A percentile compares a stretch with the other conserved stretches of the same genome.
Evolutionary conservation across 2,113 vertebrate species (phyloP).

Genomic region (Triplophysa tibetana): DNA sequence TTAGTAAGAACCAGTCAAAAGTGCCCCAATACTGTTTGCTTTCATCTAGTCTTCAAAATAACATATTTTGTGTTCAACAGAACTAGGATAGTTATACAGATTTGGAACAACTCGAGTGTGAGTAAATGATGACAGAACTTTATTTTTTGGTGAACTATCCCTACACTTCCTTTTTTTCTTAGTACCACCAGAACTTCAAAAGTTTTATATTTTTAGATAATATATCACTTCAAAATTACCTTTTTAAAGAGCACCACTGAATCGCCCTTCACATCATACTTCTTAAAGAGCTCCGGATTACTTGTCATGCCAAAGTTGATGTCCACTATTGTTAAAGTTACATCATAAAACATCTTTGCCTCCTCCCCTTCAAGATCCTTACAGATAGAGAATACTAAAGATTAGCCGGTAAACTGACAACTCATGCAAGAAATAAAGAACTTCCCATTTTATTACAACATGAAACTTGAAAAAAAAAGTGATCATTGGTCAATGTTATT

Average conservation of each 20-base stretch:
- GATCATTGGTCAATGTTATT: too few species aligned
- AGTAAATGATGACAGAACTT: too few species aligned
- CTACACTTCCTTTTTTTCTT: background rate
- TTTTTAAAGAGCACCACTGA: slow-evolving; percentile 87
- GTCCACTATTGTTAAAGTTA: slow-evolving; percentile 69
- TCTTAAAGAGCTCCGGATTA: slow-evolving; percentile 75
- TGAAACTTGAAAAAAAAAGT: too few species aligned
- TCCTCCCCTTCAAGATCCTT: slow-evolving; percentile 76
- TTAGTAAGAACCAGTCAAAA: too few species aligned
- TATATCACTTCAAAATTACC: slow-evolving; percentile 63
- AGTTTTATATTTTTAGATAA: background rate
- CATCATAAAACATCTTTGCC: slow-evolving; percentile 68
- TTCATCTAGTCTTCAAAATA: too few species aligned
- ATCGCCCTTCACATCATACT: slow-evolving; percentile 71
- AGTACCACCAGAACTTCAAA: background rate
- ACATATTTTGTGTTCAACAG: too few species aligned
- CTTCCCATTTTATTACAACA: background rate
- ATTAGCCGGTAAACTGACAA: too few species aligned
- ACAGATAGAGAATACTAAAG: background rate
- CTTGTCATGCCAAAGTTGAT: slow-evolving; percentile 76
- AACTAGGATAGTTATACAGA: too few species aligned
- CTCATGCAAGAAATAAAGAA: too few species aligned
- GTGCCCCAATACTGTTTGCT: too few species aligned
- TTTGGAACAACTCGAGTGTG: too few species aligned
- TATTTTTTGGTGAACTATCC: too few species aligned